Conservation (phyloP, 2,888 invertebrate species). For the Ophonus ardosiacus region DNA sequence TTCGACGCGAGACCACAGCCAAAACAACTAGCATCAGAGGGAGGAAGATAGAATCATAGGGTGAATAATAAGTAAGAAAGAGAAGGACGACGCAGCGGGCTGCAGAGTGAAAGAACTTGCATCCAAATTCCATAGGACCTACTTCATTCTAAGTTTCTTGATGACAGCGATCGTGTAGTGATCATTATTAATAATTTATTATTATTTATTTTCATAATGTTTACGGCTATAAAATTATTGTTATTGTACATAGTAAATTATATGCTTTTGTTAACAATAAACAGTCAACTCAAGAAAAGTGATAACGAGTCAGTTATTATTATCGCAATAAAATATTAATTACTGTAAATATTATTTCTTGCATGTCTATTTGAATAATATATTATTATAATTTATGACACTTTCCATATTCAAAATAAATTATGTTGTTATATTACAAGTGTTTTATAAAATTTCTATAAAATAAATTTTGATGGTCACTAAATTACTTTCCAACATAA, state of each 20-base stretch:
- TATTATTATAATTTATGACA: background rate
- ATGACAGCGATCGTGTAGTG: background rate
- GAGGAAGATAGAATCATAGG: constrained; percentile 4
- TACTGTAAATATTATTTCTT: background rate
- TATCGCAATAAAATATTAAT: background rate
- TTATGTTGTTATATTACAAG: background rate
- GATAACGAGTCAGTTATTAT: background rate
- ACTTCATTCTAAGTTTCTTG: constrained; percentile 69
- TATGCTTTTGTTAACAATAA: background rate
- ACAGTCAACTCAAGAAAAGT: background rate
- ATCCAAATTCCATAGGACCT: constrained; percentile 73
- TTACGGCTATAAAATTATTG: background rate
- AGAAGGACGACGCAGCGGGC: constrained; percentile 68
- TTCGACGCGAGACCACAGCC: constrained; percentile 44
- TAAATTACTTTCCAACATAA: too few relatives aligned
- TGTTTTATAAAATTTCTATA: background rate
- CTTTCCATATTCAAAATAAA: background rate
- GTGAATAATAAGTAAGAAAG: constrained; percentile 66
- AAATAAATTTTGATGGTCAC: too few relatives aligned
- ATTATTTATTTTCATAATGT: background rate
- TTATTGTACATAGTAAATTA: background rate
- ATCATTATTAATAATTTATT: background rate
- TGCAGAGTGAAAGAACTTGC: constrained; percentile 66
- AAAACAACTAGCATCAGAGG: constrained; percentile 54
- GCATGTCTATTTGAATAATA: background rate